phyloP scores from a whole-genome alignment of 2,113 vertebrate genomes.

The Boleophthalmus pectinirostris region DNA sequence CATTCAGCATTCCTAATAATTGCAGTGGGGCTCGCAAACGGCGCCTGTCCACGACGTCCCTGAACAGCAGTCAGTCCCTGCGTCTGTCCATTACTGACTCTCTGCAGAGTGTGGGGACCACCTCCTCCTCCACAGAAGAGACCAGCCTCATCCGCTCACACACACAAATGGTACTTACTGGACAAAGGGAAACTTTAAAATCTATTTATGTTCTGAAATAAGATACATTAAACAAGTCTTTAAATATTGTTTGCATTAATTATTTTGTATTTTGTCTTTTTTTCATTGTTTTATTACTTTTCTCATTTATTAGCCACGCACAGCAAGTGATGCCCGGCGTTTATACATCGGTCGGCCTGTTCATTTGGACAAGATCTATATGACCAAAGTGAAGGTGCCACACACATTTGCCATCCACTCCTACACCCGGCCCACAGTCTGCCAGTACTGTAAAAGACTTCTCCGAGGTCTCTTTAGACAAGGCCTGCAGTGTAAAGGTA shows the following conservation, averaged over 20 bases:
- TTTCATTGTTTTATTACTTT: neutral
- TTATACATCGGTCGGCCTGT: conserved; percentile 88
- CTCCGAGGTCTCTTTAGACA: conserved; percentile 89
- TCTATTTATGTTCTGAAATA: neutral
- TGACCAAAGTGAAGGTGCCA: conserved; percentile 90
- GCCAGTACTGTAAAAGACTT: conserved; percentile 90
- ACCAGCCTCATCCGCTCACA: conserved; percentile 72
- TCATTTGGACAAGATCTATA: conserved; percentile 87
- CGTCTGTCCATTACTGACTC: conserved; percentile 84
- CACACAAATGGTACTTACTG: conserved; percentile 69
- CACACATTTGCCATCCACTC: conserved; percentile 91
- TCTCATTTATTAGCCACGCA: conserved; percentile 57
- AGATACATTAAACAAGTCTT: neutral
- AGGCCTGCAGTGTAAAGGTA: conserved; percentile 91
- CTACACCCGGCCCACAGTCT: conserved; percentile 88
- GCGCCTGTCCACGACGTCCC: conserved; percentile 86
- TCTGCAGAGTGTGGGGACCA: conserved; percentile 65
- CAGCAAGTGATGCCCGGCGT: conserved; percentile 80
- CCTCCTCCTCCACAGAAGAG: conserved; percentile 71
- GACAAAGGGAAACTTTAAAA: neutral
- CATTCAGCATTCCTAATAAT: conserved; percentile 93
- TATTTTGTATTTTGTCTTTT: neutral
- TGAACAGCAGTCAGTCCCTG: conserved; percentile 83
- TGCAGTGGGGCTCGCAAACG: conserved; percentile 88
- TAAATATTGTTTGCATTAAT: neutral